Evolutionary conservation across 2,888 invertebrate species (phyloP).

Genomic region (Horisme vitalbata): DNA sequence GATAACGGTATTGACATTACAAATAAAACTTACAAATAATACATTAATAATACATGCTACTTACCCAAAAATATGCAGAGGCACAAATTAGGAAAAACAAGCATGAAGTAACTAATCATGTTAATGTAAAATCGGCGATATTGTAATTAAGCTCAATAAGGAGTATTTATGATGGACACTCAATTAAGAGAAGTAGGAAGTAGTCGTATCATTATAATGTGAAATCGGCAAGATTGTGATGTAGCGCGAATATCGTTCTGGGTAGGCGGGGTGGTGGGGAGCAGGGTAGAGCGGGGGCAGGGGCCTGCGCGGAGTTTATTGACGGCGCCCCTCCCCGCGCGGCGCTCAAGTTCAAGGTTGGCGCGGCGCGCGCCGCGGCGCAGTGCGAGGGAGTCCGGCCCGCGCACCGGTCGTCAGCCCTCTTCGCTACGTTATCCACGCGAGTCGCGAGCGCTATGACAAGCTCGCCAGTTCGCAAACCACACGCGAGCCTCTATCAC

Average conservation of each 20-base stretch:
- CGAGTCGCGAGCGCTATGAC: conserved; percentile 69
- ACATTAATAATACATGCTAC: no score
- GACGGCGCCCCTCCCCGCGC: conserved; percentile 73
- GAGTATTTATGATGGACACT: no score
- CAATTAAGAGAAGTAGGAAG: conserved; percentile 7
- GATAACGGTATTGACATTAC: no score
- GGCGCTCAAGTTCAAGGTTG: conserved; percentile 83
- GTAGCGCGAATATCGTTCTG: conserved; percentile 27
- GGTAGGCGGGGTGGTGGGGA: conserved; percentile 37
- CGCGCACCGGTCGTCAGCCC: conserved; percentile 83
- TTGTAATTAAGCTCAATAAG: no score
- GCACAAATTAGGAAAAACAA: no score
- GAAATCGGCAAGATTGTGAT: conserved; percentile 19
- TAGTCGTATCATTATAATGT: conserved; percentile 2
- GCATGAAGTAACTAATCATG: no score
- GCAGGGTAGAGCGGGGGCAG: conserved; percentile 63
- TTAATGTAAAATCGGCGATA: no score
- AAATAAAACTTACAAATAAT: no score
- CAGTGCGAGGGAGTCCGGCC: conserved; percentile 83
- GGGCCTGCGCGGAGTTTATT: conserved; percentile 79
- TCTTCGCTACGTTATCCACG: conserved; percentile 45
- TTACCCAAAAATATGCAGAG: no score
- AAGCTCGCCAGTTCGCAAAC: conserved; percentile 63
- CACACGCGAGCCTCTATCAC: conserved; percentile 52
- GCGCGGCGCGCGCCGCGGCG: conserved; percentile 83